Evolutionary conservation across 2,797 vertebrate genomes (phyloP), one percentile per base, ranked within the genome.

Genomic region (Aulostomus chinensis): DNA sequence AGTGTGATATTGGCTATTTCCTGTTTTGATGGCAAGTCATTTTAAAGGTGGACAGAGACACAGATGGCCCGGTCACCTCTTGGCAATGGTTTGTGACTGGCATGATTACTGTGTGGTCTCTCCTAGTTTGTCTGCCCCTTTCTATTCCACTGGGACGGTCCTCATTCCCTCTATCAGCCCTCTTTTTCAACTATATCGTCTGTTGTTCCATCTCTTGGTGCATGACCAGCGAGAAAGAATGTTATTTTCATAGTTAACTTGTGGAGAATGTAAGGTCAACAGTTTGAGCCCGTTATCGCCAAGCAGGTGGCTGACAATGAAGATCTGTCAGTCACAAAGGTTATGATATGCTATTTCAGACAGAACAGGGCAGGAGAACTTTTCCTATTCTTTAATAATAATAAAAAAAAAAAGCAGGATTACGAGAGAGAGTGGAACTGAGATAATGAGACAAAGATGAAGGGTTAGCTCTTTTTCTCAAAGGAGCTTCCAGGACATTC

Each of bases 1-100:
- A 72, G 40, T 62, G 56, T 2, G 12, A 78, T 73, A 85, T 78
- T 84, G 81, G 65, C 60, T 75, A 73, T 81, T 81, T 86, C 78
- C 84, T 83, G 76, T 77, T 78, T 53, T 68, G 77, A 54, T 50
- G 71, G 39, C 28, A 15, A 56, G 51, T 67, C 56, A 74, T 76
- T 78, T 65, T 52, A 54, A 70, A 56, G 52, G 62, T 40, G 6
- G 52, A 45, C 57, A 54, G 65, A 62, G 71, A 57, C 70, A 11
- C 80, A 76, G 73, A 78, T 77, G 79, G 63, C 56, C 56, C 5
- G 51, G 32, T 66, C 77, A 78, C 76, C 78, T 83, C 68, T 67
- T 5, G 20, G 48, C 63, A 72, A 85, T 76, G 76, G 68, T 74
- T 75, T 78, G 60, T 73, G 78, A 76, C 78, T 61, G 60, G 21